phyloP scores from a whole-genome alignment of 2,113 vertebrate species.

The Pseudorectes ferrugineus region DNA sequence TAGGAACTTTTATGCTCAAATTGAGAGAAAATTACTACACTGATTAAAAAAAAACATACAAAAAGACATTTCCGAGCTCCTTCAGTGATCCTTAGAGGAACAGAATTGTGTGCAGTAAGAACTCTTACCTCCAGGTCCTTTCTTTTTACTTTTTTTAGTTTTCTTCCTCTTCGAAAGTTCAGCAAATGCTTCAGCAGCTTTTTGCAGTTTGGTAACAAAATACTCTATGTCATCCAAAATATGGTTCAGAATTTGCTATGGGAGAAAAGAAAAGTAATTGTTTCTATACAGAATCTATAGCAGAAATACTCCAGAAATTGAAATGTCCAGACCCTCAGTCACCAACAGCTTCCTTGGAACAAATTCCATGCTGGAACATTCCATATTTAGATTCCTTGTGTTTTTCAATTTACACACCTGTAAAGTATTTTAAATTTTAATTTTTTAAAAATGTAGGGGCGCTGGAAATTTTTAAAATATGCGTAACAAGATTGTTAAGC shows the following conservation, averaged over 20 bases:
- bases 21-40: not conserved
- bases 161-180: slow-evolving; percentile 92
- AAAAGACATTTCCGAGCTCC: not conserved
- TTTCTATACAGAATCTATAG: not conserved
- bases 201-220: slow-evolving; percentile 94
- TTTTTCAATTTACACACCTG: not conserved
- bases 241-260: slow-evolving; percentile 96
- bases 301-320: not conserved
- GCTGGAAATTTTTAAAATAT: not conserved
- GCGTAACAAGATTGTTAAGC: not conserved
- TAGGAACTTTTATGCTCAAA: not conserved
- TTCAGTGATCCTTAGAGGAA: not conserved
- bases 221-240: slow-evolving; percentile 96
- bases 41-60: not conserved
- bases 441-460: not conserved
- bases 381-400: not conserved
- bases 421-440: not conserved
- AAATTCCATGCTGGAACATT: not conserved
- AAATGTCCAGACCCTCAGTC: not conserved
- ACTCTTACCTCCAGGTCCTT: slow-evolving; percentile 86
- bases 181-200: slow-evolving; percentile 88
- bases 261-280: not conserved
- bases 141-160: slow-evolving; percentile 88
- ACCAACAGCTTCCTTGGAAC: not conserved
- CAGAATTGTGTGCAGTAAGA: not conserved